Base-by-base conservation (phyloP, 2,888 invertebrate genomes). In the Tinea trinotella region DNA sequence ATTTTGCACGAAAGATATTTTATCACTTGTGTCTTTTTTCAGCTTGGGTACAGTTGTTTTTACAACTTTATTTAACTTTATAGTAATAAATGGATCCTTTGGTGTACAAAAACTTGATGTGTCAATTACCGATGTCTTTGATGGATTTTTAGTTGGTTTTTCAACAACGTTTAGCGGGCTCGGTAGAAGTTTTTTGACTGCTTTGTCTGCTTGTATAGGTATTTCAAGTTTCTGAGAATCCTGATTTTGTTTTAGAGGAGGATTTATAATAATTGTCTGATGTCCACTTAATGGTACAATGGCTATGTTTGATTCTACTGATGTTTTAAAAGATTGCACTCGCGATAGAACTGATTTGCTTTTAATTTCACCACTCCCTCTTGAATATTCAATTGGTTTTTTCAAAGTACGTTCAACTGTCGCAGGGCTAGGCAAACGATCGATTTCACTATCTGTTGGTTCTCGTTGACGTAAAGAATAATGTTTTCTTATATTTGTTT, bases 251-350 rank as follows among this genome's bases (percentile, higher is more conserved):
- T 64, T 66, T 22, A 83, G 59, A 10, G 85, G 85, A 57, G 86
- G 84, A 66, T 86, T 74, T 55, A 86, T 80, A 19, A 87, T 78
- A 60, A 87, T 81, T n/a, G 87, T 87, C 72, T 87, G 87, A 64
- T 87, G 86, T 49, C 87, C 86, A 60, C 87, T 87, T 57, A 87
- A 64, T 46, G 87, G 87, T 36, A 87, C 72, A 53, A 87, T 75
- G 55, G 80, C 72, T 57, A 87, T 79, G 60, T 76, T 81, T n/a
- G 82, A 79, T 58, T 83, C 78, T n/a, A 78, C 74, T 2, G 78
- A 74, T 57, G 83, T 82, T 63, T 85, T 85, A 56, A 85, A 85
- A 34, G 84, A 83, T 60, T 84, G 84, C 3, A 84, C 83, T 60
- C 84, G 66, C 22, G 83, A 78, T 58, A 84, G 59, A 52, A 85